Percentiles rank a stretch among this genome's conserved stretches.
Evolutionary conservation across 2,888 invertebrate genomes (phyloP).

Genomic region (Tryphoninae sp.): DNA sequence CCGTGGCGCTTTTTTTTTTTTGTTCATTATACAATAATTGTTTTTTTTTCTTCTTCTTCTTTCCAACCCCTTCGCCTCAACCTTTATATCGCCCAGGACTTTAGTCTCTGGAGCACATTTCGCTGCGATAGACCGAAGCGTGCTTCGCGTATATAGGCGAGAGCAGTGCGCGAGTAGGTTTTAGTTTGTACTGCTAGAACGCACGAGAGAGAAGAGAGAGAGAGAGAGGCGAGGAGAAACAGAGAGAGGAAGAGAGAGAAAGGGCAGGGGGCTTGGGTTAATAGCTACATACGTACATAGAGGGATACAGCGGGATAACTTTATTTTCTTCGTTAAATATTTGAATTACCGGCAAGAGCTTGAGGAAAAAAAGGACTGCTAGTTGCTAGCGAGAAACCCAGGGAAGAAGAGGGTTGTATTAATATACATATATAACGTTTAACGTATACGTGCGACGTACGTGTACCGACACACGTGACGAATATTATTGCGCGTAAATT

Average conservation of each 20-base stretch:
- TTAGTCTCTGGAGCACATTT: slow-evolving; percentile 29
- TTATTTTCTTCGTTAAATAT: slow-evolving; percentile 64
- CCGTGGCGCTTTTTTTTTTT: neutral
- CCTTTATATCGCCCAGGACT: neutral
- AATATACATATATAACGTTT: slow-evolving; percentile 29
- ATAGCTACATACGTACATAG: slow-evolving; percentile 43
- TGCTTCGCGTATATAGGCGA: slow-evolving; percentile 11
- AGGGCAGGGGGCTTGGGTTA: slow-evolving; percentile 27
- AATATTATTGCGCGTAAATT: slow-evolving; percentile 58
- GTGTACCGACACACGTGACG: slow-evolving; percentile 41
- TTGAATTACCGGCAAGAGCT: slow-evolving; percentile 44
- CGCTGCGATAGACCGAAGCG: slow-evolving; percentile 34
- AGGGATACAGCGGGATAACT: slow-evolving; percentile 50
- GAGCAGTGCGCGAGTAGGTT: slow-evolving; percentile 28
- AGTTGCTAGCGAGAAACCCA: neutral
- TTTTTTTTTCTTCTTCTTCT: slow-evolving; percentile 1
- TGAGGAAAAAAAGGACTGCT: slow-evolving; percentile 8
- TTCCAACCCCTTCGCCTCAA: neutral
- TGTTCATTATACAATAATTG: neutral
- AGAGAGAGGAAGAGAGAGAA: neutral
- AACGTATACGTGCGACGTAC: slow-evolving; percentile 5
- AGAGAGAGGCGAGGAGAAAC: neutral
- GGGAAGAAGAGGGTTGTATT: slow-evolving; percentile 27
- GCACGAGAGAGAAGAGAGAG: neutral
- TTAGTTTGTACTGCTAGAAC: slow-evolving; percentile 30